Evolutionary conservation across 2,113 vertebrate species (phyloP), one percentile per base, ranked within the genome.

Genomic region (Otus sunia): DNA sequence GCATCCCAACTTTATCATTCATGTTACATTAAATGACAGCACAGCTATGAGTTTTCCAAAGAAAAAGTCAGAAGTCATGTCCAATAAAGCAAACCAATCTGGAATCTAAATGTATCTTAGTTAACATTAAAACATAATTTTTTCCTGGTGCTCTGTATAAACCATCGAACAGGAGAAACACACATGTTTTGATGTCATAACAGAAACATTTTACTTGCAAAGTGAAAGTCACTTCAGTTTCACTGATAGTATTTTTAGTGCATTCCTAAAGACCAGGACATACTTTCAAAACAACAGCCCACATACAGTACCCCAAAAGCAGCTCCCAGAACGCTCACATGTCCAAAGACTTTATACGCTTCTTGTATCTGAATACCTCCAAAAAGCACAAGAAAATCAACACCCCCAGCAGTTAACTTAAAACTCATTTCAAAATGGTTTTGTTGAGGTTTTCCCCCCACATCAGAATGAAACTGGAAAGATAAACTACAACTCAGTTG

Each of bases 21-120:
- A 52, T 0, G 0, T 41, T 21, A 79, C 1, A 0, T 18, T 43
- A 74, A 62, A 29, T 29, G 39, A 79, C 74, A 79, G 47, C 32
- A 50, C 32, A 34, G 53, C 26, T 64, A n/a, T 3, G 8, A 22
- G 29, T n/a, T 45, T 78, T 64, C 23, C 56, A 64, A 75, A 52
- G 26, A 67, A 84, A 8, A 60, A 59, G 45, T 59, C n/a, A n/a
- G 23, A 80, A 80, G 41, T 45, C 49, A 50, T 0, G 17, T 23
- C 41, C n/a, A 55, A 37, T 77, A 72, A 8, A 29, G 52, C 14
- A 91, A 77, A 50, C 11, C 17, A 52, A 68, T 17, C 14, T 32
- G 12, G 29, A 50, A 79, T 34, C 22, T 32, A 59, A 36, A 60
- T 23, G 66, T 60, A 43, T 20, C 1, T 0, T 49, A 55, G 26